These are phyloP conservation scores for Ploceus nigricollis DNA, from an alignment of 2,113 vertebrate genomes.

Conservation along the genomic window DNA sequence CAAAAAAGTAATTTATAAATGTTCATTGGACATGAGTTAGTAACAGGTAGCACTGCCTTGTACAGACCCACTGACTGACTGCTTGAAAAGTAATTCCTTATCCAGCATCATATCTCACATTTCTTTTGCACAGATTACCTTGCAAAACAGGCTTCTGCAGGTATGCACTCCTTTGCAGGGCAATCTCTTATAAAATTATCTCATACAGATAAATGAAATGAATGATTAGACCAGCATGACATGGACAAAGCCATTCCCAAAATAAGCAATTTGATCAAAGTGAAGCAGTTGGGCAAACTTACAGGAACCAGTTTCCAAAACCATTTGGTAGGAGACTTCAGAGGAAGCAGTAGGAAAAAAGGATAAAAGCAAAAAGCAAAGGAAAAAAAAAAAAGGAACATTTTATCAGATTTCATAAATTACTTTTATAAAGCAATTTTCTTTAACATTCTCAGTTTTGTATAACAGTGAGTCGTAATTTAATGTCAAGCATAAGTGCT, in stretches of 20 bases:
- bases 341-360: constrained; percentile 74
- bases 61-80: background rate
- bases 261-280: constrained; percentile 41
- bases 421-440: constrained; percentile 34
- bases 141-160: background rate
- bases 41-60: background rate
- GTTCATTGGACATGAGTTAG: background rate
- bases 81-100: background rate
- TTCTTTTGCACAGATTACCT: background rate
- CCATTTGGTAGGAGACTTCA: constrained; percentile 99
- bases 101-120: background rate
- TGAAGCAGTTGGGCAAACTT: constrained; percentile 80
- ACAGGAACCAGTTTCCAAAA: constrained; percentile 99
- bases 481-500: background rate
- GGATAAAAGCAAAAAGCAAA: constrained; percentile 70
- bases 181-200: background rate
- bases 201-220: constrained; percentile 16
- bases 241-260: constrained; percentile 34
- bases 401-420: constrained; percentile 65
- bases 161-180: background rate
- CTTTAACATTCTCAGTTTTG: constrained; percentile 22
- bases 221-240: constrained; percentile 29
- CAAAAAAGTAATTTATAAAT: background rate
- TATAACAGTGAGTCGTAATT: constrained; percentile 10
- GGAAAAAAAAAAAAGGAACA: constrained; percentile 52